Conservation (phyloP, 2,113 vertebrate species). For the Cottus gobio region DNA sequence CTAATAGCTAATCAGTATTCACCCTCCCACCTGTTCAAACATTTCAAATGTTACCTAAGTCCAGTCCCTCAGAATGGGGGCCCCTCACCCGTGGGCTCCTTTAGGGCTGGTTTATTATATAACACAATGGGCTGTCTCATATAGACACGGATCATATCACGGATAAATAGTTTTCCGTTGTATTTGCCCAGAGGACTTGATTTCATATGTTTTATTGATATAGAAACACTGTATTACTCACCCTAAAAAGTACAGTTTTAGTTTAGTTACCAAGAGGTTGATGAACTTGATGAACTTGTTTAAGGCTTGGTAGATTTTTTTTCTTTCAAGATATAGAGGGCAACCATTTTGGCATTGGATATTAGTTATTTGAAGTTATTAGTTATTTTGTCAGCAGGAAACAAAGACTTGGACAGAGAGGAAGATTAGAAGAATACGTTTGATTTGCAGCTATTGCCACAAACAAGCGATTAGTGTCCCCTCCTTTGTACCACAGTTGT, state of each 20-base stretch:
- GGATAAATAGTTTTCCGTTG: not conserved
- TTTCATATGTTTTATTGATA: not conserved
- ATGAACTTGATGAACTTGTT: not conserved
- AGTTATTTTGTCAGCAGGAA: not conserved
- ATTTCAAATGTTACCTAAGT: constrained; percentile 40
- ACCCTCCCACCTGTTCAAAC: constrained; percentile 40
- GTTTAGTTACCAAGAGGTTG: not conserved
- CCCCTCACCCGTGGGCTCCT: constrained; percentile 17
- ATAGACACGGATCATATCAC: not conserved
- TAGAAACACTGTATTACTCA: not conserved
- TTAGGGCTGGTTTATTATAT: constrained; percentile 9
- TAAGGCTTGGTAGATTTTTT: not conserved
- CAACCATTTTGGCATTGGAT: not conserved
- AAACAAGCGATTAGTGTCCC: not conserved
- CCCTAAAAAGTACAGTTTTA: not conserved
- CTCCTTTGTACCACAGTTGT: not conserved
- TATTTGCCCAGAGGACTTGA: not conserved
- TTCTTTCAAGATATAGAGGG: not conserved
- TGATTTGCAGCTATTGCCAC: not conserved
- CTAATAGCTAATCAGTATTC: not conserved
- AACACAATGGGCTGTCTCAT: constrained; percentile 27
- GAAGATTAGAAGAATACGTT: not conserved
- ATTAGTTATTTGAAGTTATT: not conserved
- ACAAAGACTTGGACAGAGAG: not conserved
- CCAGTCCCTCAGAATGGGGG: constrained; percentile 21